Evolutionary conservation across 2,113 vertebrate genomes (phyloP).

Genomic region (Loxodonta africana): DNA sequence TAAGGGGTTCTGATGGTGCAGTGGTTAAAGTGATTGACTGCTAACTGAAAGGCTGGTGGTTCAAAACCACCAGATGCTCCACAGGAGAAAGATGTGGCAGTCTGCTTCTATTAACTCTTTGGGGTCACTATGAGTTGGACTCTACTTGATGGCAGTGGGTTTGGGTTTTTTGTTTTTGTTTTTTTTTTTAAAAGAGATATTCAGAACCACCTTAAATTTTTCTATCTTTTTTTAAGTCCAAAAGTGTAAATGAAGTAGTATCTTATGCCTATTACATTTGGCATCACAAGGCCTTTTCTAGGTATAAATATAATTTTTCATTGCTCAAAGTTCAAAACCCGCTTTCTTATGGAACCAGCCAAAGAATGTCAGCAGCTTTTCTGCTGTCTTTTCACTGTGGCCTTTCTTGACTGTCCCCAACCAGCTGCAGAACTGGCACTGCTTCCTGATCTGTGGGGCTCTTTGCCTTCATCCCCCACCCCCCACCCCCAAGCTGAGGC

Average conservation of each 20-base stretch:
- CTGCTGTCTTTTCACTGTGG: background rate
- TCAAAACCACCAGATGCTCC: no score
- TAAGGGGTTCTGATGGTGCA: background rate
- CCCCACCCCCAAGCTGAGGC: background rate
- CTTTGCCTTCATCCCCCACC: background rate
- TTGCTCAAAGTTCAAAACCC: conserved; percentile 57
- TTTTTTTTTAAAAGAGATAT: background rate
- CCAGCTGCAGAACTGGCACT: background rate
- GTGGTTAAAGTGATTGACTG: no score
- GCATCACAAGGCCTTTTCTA: conserved; percentile 43
- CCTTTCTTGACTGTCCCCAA: background rate
- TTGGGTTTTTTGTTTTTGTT: no score
- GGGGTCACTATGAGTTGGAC: no score
- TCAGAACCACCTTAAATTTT: conserved; percentile 41
- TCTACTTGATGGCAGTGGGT: no score
- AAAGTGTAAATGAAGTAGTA: conserved; percentile 22
- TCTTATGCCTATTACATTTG: background rate
- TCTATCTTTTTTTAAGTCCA: background rate
- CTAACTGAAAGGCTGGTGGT: no score
- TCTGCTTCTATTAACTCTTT: no score
- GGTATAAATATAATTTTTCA: conserved; percentile 18
- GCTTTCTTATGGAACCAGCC: conserved; percentile 21
- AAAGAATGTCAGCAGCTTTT: conserved; percentile 50
- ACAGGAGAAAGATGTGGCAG: no score
- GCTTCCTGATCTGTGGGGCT: background rate